Evolutionary conservation across 1,140 invertebrate species (phyloP), one percentile per base, ranked within the genome.

Genomic region (Hestina assimilis): DNA sequence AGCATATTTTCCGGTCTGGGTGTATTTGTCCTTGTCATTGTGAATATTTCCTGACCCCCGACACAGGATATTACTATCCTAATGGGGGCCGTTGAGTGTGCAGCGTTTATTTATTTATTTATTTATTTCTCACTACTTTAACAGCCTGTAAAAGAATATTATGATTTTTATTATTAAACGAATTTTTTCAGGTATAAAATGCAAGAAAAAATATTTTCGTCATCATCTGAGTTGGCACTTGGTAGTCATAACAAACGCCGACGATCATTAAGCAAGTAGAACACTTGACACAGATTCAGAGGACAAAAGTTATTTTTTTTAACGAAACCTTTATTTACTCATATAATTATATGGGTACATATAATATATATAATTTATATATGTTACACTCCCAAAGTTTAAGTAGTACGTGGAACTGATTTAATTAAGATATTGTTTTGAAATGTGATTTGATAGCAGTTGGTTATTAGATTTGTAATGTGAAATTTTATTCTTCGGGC

Each of bases 211-310:
- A 28, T 29, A 4, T 45, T 55, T 55, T 43, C n/a, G 47, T 24
- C 53, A 47, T 56, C 45, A 47, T 35, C 15, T 14, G 24, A n/a
- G 31, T 40, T 50, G 24, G 28, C 35, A 29, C 38, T 41, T 33
- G 33, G 53, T n/a, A n/a, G n/a, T 47, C 53, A 47, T 56, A 56
- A 56, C 43, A 33, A 55, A 47, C 43, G 53, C 43, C 23, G 23
- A 33, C 45, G 53, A 56, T 56, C 53, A 56, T 56, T 56, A 56
- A 47, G 53, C 53, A 47, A 56, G 42, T 56, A 41, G 31, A 40
- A 24, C 33, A 29, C 53, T 56, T 56, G 53, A 56, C 53, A 56
- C 35, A 40, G 53, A 56, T 56, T 56, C 43, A 29, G 23, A 26
- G 43, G 31, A 56, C 53, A 56, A 56, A 40, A 19, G 23, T 19